Percentiles rank a stretch among this genome's conserved stretches.
phyloP scores from a whole-genome alignment of 2,113 vertebrate genomes.

The Saccopteryx bilineata region DNA sequence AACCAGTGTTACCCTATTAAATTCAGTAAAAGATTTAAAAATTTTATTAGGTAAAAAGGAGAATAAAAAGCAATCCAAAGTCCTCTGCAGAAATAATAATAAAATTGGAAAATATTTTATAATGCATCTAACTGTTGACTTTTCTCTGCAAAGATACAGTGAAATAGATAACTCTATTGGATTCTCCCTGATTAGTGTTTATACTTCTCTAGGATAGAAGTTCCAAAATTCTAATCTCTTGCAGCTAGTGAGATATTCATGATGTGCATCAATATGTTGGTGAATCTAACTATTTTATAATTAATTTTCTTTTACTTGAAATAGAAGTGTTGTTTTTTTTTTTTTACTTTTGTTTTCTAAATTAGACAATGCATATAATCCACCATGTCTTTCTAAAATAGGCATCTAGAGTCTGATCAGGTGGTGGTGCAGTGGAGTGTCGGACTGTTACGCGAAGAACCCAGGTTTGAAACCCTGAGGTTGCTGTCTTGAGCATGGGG shows the following conservation, averaged over 20 bases:
- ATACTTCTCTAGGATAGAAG: neutral
- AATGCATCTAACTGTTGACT: neutral
- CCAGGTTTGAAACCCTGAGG: too few species aligned
- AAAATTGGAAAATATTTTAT: neutral
- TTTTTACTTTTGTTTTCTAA: neutral
- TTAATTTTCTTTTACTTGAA: neutral
- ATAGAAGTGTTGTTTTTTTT: neutral
- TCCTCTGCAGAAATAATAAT: neutral
- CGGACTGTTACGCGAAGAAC: too few species aligned
- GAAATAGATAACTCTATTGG: neutral
- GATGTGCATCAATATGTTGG: neutral
- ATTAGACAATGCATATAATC: neutral
- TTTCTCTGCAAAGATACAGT: conserved; percentile 18
- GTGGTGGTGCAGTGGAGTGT: too few species aligned
- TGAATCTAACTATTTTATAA: conserved; percentile 5
- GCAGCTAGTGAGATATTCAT: neutral
- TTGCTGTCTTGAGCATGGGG: too few species aligned
- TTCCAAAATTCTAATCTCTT: neutral
- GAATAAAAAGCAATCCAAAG: neutral
- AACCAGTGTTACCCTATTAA: too few species aligned
- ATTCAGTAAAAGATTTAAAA: too few species aligned
- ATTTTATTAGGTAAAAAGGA: conserved; percentile 6
- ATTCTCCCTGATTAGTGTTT: neutral
- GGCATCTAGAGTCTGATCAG: neutral
- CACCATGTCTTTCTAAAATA: neutral